Percentiles rank a stretch among this genome's conserved stretches.
phyloP scores from a whole-genome alignment of 92 coral and sea anemone species.

The Desmophyllum pertusum region DNA sequence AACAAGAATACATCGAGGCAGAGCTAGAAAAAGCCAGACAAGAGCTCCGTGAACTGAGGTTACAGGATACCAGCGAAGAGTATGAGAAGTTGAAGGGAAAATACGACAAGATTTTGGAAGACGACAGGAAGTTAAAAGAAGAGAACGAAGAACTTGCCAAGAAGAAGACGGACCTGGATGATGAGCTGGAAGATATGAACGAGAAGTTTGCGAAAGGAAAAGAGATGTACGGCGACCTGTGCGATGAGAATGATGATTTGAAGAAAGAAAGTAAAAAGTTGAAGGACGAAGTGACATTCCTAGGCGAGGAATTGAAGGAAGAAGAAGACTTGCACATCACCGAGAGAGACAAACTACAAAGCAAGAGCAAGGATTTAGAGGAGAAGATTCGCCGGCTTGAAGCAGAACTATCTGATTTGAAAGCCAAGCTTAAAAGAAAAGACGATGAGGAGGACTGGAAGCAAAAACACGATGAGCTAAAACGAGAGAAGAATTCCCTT shows the following conservation, averaged over 20 bases:
- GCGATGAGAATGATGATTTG: slow-evolving; percentile 69
- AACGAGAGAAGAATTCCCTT: slow-evolving; percentile 60
- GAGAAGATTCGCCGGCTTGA: slow-evolving; percentile 77
- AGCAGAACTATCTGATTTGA: slow-evolving; percentile 66
- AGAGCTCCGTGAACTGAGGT: slow-evolving; percentile 18
- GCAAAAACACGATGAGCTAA: slow-evolving; percentile 53
- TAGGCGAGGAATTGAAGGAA: slow-evolving; percentile 64
- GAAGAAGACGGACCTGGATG: slow-evolving; percentile 56
- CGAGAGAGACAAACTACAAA: slow-evolving; percentile 62
- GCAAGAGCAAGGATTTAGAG: slow-evolving; percentile 55
- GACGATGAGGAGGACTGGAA: slow-evolving; percentile 76
- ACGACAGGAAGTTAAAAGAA: slow-evolving; percentile 24
- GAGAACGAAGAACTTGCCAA: slow-evolving; percentile 27
- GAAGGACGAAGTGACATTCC: slow-evolving; percentile 68
- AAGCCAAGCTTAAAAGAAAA: slow-evolving; percentile 54
- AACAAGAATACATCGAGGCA: slow-evolving; percentile 30
- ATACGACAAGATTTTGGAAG: slow-evolving; percentile 27
- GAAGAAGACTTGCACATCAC: slow-evolving; percentile 64
- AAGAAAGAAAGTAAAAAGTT: slow-evolving; percentile 68
- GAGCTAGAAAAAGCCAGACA: slow-evolving; percentile 26
- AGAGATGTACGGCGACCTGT: slow-evolving; percentile 53
- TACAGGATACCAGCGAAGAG: slow-evolving; percentile 10
- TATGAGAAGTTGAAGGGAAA: slow-evolving; percentile 19
- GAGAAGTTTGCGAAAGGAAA: slow-evolving; percentile 66
- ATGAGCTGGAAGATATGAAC: slow-evolving; percentile 55